Conservation (phyloP, 2,888 invertebrate genomes). For the Troides aeacus region DNA sequence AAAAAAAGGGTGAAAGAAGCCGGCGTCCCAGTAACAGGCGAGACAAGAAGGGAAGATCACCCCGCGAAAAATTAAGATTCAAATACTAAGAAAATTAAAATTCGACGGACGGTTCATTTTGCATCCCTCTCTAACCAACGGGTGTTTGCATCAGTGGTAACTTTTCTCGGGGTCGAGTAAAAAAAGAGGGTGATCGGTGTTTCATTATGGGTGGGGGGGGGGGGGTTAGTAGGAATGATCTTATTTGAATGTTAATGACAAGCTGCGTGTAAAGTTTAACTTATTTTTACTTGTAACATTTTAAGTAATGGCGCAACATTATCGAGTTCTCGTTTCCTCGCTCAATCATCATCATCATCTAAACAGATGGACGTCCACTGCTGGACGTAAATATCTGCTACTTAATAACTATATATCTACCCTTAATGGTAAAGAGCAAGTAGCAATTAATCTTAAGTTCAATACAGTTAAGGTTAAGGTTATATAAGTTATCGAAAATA, state of each 20-base stretch:
- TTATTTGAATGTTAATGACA: constrained; percentile 64
- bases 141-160: constrained; percentile 26
- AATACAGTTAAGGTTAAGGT: too few relatives aligned
- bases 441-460: too few relatives aligned
- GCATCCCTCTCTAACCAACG: constrained; percentile 44
- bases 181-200: constrained; percentile 68
- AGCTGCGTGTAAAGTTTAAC: not conserved
- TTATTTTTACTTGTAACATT: not conserved
- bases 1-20: constrained; percentile 59
- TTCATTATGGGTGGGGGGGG: constrained; percentile 45
- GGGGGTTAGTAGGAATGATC: constrained; percentile 41
- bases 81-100: constrained; percentile 81
- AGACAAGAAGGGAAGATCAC: constrained; percentile 53
- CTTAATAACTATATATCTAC: too few relatives aligned
- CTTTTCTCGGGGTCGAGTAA: constrained; percentile 38
- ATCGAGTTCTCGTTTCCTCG: too few relatives aligned
- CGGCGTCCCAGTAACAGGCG: constrained; percentile 36
- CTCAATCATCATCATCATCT: too few relatives aligned
- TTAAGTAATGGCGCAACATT: not conserved
- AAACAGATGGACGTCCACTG: too few relatives aligned
- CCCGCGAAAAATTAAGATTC: constrained; percentile 79
- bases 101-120: constrained; percentile 71
- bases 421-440: too few relatives aligned
- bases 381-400: too few relatives aligned
- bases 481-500: too few relatives aligned